phyloP scores from a whole-genome alignment of 2,113 vertebrate species.

The Chrysemys picta region DNA sequence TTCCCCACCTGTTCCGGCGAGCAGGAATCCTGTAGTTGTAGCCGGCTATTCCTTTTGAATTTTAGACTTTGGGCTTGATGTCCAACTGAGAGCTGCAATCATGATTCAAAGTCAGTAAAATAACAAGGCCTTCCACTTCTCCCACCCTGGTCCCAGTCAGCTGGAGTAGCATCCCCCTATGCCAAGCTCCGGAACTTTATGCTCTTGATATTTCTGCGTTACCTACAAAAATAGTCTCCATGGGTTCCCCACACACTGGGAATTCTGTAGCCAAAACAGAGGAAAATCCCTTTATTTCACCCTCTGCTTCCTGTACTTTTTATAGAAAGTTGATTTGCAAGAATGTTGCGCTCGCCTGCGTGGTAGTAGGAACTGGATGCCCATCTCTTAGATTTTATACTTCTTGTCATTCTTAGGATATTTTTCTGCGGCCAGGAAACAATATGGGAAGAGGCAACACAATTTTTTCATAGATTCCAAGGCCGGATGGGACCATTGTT shows the following conservation, averaged over 20 bases:
- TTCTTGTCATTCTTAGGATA: not conserved
- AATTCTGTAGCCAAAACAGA: not conserved
- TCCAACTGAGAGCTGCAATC: not conserved
- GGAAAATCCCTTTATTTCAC: not conserved
- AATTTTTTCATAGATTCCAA: not conserved
- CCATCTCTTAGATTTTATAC: not conserved
- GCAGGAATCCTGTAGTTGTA: not conserved
- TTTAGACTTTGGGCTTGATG: rapidly evolving
- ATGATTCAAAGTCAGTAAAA: not conserved
- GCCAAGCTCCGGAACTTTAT: not conserved
- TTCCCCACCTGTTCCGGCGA: not conserved
- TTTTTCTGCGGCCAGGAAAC: not conserved
- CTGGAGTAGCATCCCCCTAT: not conserved
- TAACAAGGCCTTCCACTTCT: not conserved
- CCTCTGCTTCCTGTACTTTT: not conserved
- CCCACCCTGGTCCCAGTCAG: not conserved
- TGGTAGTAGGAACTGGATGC: not conserved
- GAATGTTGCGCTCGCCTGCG: not conserved
- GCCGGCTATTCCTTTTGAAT: not conserved
- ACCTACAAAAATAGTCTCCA: rapidly evolving
- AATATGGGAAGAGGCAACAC: not conserved
- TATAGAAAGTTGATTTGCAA: not conserved
- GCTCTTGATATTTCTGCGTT: rapidly evolving
- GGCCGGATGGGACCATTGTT: not conserved
- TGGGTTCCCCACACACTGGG: not conserved